Conservation (phyloP, 2,888 invertebrate species). For the Griposia aprilina region DNA sequence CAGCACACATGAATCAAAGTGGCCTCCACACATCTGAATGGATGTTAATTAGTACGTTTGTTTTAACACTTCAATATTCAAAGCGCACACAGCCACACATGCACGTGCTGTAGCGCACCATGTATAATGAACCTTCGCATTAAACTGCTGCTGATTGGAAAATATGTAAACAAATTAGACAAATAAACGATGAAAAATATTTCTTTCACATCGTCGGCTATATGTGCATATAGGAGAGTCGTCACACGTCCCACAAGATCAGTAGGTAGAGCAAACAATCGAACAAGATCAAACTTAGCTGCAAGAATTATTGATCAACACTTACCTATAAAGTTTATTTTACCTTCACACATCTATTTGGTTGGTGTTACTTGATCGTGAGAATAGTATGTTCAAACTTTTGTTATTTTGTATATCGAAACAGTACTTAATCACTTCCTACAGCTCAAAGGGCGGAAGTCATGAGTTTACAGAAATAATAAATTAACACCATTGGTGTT, state of each 20-base stretch:
- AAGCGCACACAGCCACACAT: constrained; percentile 70
- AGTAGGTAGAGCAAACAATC: constrained; percentile 52
- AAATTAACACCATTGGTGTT: constrained; percentile 85
- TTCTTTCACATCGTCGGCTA: constrained; percentile 22
- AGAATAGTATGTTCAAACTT: constrained; percentile 83
- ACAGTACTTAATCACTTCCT: constrained; percentile 88
- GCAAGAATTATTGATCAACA: constrained; percentile 60
- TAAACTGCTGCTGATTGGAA: constrained; percentile 77
- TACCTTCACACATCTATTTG: constrained; percentile 79
- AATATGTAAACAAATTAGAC: constrained; percentile 74
- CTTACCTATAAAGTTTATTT: constrained; percentile 67
- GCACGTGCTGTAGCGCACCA: constrained; percentile 63
- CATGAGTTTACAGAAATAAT: constrained; percentile 86
- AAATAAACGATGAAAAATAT: constrained; percentile 55
- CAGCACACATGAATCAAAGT: constrained; percentile 79
- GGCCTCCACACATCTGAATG: constrained; percentile 87
- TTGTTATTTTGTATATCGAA: constrained; percentile 85
- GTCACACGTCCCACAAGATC: constrained; percentile 64
- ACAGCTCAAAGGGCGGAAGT: constrained; percentile 89
- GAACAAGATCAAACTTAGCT: constrained; percentile 66
- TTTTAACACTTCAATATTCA: constrained; percentile 82
- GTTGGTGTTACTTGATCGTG: constrained; percentile 82
- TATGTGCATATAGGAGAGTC: constrained; percentile 57
- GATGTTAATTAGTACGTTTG: constrained; percentile 88
- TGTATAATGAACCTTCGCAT: constrained; percentile 78